Evolutionary conservation across 2,888 invertebrate genomes (phyloP), one percentile per base, ranked within the genome.

Genomic region (Nycteola revayana): DNA sequence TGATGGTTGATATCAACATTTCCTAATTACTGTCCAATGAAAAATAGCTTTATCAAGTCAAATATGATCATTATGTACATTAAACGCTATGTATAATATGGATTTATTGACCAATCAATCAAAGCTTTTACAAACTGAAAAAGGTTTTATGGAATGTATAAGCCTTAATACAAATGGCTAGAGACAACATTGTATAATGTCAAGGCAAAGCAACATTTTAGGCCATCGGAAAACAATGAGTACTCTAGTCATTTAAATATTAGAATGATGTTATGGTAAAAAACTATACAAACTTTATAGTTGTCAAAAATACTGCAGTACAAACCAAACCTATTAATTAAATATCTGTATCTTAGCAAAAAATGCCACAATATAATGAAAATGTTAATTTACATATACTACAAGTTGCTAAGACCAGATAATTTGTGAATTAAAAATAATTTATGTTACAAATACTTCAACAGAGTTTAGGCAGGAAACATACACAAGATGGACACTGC

Each of bases 61-160:
- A 60, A 50, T 49, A 60, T 49, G 59, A 66, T 59, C 54, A 67
- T 66, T 58, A 69, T 64, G 53, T 66, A 67, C 65, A 65, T 60
- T 43, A 59, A 60, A 52, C 52, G 54, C 49, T 59, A 60, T 62
- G 48, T 37, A 44, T 48, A 49, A 54, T 45, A 60, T 56, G 59
- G 53, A 60, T 62, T n/a, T 62, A 58, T 55, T 51, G 49, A 60
- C 40, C 59, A 61, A 81, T 75, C 75, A 76, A 82, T 79, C 66
- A 66, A 70, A 73, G 67, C 71, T 73, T 78, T 75, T 59, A 76
- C 63, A 72, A 58, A 74, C 68, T 74, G 76, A 75, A 74, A 70
- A 61, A 70, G 72, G 76, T 76, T 74, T 80, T 71, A 78, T 87
- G 86, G 86, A 87, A 87, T 87, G 86, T 87, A 84, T 77, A 79